phyloP scores from a whole-genome alignment of 1,140 invertebrate genomes.

The Thalassaphorura encarpata region DNA sequence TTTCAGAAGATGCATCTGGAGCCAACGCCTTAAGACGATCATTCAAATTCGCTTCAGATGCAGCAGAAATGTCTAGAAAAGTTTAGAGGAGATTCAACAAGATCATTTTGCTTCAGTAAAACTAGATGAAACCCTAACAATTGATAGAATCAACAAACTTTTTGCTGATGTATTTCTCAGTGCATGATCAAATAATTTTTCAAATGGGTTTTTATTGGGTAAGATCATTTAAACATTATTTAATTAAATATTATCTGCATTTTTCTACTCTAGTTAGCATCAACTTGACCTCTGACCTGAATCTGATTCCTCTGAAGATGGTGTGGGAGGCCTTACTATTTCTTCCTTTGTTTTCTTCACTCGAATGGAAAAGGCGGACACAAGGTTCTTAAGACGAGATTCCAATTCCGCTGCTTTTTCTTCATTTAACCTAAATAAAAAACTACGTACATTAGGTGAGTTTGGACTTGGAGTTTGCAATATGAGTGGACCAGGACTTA shows the following conservation, averaged over 20 bases:
- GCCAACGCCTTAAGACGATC: constrained; percentile 5
- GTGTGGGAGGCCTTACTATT: constrained; percentile 51
- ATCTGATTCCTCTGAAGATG: constrained; percentile 43
- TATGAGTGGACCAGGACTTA: too few relatives aligned
- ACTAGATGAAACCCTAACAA: background rate
- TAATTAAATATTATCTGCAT: too few relatives aligned
- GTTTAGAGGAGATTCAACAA: too few relatives aligned
- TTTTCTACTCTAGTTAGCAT: too few relatives aligned
- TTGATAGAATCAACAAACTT: background rate
- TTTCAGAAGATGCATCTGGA: too few relatives aligned
- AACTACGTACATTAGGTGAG: too few relatives aligned
- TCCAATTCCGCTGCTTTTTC: constrained; percentile 26
- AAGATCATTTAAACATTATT: too few relatives aligned
- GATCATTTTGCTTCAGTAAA: too few relatives aligned
- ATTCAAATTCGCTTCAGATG: background rate
- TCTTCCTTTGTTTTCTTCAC: constrained; percentile 46
- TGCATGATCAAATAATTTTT: too few relatives aligned
- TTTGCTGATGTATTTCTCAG: background rate
- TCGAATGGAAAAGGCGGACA: constrained; percentile 48
- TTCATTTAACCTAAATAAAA: constrained; percentile 7
- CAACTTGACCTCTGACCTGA: too few relatives aligned
- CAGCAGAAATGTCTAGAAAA: background rate
- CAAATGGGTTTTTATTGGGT: too few relatives aligned
- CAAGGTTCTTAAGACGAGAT: constrained; percentile 46
- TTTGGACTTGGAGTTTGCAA: too few relatives aligned